Conservation (phyloP, 2,888 invertebrate species). For the Stenodema calcarata region DNA sequence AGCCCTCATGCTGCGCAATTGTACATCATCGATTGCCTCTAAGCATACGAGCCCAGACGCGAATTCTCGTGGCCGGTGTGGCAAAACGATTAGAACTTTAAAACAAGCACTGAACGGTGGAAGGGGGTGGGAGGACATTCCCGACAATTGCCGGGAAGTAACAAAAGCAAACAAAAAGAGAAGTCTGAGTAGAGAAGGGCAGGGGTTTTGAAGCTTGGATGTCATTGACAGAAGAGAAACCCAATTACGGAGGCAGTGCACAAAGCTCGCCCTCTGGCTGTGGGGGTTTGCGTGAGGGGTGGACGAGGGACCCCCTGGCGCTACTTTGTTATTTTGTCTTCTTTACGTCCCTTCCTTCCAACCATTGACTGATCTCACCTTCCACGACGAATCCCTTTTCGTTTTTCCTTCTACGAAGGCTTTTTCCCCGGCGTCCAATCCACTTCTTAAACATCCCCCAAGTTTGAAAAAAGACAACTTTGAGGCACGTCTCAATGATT, state of each 20-base stretch:
- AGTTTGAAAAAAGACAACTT: background rate
- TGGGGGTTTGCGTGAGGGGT: background rate
- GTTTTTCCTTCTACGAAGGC: background rate
- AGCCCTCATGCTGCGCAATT: background rate
- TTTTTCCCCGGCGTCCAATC: slow-evolving; percentile 18
- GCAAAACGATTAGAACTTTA: slow-evolving; percentile 33
- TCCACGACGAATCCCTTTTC: slow-evolving; percentile 1
- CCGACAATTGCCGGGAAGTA: slow-evolving; percentile 32
- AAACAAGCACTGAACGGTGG: background rate
- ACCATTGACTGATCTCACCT: slow-evolving; percentile 36
- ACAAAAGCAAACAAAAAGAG: slow-evolving; percentile 45
- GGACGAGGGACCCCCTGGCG: slow-evolving; percentile 39
- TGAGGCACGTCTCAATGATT: background rate
- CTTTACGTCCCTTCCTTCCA: background rate
- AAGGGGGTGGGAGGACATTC: too few species aligned
- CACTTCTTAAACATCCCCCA: background rate
- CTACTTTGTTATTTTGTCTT: slow-evolving; percentile 48
- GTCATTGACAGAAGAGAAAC: slow-evolving; percentile 51
- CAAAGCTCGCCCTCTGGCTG: slow-evolving; percentile 45
- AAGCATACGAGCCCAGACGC: background rate
- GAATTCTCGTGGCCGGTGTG: background rate
- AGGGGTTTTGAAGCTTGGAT: slow-evolving; percentile 37
- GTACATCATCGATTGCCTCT: background rate
- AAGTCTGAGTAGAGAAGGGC: background rate
- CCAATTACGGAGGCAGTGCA: slow-evolving; percentile 49